A percentile compares a stretch with the other conserved stretches of the same genome.
Evolutionary conservation across 2,888 invertebrate species (phyloP).

Genomic region (Pammene aurita): DNA sequence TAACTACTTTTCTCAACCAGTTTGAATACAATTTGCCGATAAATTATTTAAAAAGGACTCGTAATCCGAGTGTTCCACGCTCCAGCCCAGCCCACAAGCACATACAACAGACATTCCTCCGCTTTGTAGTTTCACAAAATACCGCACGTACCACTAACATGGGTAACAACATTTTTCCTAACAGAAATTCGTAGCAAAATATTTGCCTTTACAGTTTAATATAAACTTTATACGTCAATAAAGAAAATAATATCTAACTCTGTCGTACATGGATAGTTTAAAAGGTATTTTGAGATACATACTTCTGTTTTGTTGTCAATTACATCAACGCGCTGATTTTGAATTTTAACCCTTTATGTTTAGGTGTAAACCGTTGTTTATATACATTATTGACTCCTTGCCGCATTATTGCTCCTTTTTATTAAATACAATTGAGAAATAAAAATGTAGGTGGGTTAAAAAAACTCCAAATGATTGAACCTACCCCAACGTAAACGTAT

Average conservation of each 20-base stretch:
- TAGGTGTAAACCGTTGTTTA: no score
- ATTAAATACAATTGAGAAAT: no score
- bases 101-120: slow-evolving; percentile 15
- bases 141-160: slow-evolving; percentile 10
- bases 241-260: no score
- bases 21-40: neutral
- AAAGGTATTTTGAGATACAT: no score
- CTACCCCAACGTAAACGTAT: slow-evolving; percentile 1
- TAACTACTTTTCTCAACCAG: neutral
- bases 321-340: no score
- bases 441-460: no score
- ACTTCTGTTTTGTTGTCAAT: no score
- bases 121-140: slow-evolving; percentile 19
- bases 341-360: no score
- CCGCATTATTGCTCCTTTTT: no score
- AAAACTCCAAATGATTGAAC: neutral
- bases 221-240: neutral
- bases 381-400: no score
- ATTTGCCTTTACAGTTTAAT: neutral
- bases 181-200: slow-evolving; percentile 6
- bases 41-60: neutral
- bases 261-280: no score
- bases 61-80: slow-evolving; percentile 5
- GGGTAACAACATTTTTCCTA: slow-evolving; percentile 5
- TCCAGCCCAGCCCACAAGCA: neutral